Base-by-base conservation (phyloP, 1,140 invertebrate species). In the Ruditapes philippinarum region DNA sequence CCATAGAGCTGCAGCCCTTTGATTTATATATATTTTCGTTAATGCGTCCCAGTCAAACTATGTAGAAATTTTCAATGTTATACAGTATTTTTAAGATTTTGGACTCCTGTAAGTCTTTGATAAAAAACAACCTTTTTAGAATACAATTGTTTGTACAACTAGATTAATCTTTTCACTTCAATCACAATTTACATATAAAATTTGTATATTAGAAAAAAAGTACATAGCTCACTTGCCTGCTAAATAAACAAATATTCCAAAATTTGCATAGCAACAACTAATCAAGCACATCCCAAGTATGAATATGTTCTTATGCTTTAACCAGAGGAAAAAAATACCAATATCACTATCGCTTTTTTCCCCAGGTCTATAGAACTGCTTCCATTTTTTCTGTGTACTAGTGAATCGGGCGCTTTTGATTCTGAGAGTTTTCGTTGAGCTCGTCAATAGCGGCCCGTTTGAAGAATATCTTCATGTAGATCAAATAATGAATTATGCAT, bases 401-500 rank as follows among this genome's bases (percentile, higher is more conserved):
- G n/a, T 25, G 57, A 62, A 62, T 28, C 5, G 25, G 57, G 19
- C n/a, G 25, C 57, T 62, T 54, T 62, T 62, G 57, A 62, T 7
- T 9, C 57, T 62, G 5, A 5, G 57, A 62, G 57, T 28, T n/a
- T 28, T 28, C 57, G 14, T 62, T 25, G 28, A 12, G n/a, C 19
- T 31, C 57, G 25, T 62, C 57, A 62, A 62, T 62, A 62, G 9
- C 40, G 9, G 65, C 33, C 65, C 7, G 65, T 70, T 70, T 70
- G 65, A 40, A 42, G 65, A 70, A 17, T 14, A 42, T 70, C 17
- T 40, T 70, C 33, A 42, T 70, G 38, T 70, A 70, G 65, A 70
- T 70, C 11, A 38, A 70, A 70, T 70, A 70, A 70, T 70, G 65
- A 70, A 70, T 70, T 38, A 70, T 70, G 65, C 65, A 70, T 70